Evolutionary conservation across 1,140 invertebrate species (phyloP), one percentile per base, ranked within the genome.

Genomic region (Amyelois transitella): DNA sequence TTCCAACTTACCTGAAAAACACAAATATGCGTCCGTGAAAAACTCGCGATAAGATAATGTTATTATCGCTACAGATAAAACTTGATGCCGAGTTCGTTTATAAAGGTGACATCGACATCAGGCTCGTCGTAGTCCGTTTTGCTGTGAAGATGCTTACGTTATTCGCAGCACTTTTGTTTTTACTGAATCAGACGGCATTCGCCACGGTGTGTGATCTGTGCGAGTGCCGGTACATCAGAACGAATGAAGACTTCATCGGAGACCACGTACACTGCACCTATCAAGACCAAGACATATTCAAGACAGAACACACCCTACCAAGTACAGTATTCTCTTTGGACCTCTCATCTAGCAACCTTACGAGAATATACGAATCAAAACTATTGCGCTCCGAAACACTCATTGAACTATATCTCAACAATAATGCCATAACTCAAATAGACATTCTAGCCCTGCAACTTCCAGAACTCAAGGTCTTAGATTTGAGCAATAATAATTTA

Each of bases 401-500:
- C 44, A 43, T 51, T 20, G 66, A 77, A 52, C 56, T 89, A 20
- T 60, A 68, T 12, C 51, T 89, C 6, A 79, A 77, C 25, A 60
- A 79, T 49, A 91, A 91, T 64, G 53, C 55, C 52, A 79, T 91
- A 25, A 58, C 55, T 44, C 60, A 69, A n/a, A 75, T 91, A n/a
- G 68, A 69, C 5, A 45, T 69, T 14, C 57, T 70, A 8, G 64
- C 85, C 14, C 62, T 86, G 0, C 66, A 75, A 21, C 67, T 91
- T 43, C 75, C 86, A 12, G 67, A 77, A 25, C 64, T 91, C 8
- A 88, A 82, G 69, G 72, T 85, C 43, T 69, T 91, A 49, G 90
- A 91, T 76, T 77, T 91, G 43, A 90, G 84, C 45, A 64, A 86
- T 43, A 91, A 91, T 67, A 50, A 72, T 56, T 58, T 91, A 18